Evolutionary conservation across 2,797 vertebrate species (phyloP).

Genomic region (Sebastes trivittatus): DNA sequence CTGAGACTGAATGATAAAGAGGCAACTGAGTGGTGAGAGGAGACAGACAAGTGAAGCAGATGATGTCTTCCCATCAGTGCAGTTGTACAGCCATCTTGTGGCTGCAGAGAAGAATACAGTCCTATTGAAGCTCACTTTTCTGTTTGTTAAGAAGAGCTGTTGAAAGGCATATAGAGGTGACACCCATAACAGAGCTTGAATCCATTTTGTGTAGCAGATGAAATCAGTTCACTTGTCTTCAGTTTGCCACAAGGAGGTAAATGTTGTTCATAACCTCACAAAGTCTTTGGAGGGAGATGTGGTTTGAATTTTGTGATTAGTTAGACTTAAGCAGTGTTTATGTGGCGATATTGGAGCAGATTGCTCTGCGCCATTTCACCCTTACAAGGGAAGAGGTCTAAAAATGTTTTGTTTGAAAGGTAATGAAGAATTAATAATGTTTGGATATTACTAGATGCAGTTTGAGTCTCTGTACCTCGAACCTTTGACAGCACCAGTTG

Average conservation of each 20-base stretch:
- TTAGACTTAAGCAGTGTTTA: background rate
- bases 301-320: background rate
- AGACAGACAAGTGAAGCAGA: background rate
- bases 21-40: background rate
- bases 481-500: background rate
- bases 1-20: background rate
- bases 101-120: slow-evolving; percentile 16
- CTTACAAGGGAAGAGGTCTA: background rate
- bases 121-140: background rate
- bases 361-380: background rate
- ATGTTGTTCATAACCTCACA: background rate
- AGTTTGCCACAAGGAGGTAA: background rate
- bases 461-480: background rate
- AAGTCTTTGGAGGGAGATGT: background rate
- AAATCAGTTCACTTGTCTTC: background rate
- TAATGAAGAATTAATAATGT: background rate
- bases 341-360: background rate
- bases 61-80: background rate
- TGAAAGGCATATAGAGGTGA: background rate
- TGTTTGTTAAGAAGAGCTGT: background rate
- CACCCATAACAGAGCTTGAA: background rate
- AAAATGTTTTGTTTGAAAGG: background rate
- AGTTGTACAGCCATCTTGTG: slow-evolving; percentile 58
- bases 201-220: background rate
- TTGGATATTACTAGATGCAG: background rate